These are phyloP conservation scores for Natator depressus DNA, from an alignment of 2,113 vertebrate species.

Conservation along the genomic window DNA sequence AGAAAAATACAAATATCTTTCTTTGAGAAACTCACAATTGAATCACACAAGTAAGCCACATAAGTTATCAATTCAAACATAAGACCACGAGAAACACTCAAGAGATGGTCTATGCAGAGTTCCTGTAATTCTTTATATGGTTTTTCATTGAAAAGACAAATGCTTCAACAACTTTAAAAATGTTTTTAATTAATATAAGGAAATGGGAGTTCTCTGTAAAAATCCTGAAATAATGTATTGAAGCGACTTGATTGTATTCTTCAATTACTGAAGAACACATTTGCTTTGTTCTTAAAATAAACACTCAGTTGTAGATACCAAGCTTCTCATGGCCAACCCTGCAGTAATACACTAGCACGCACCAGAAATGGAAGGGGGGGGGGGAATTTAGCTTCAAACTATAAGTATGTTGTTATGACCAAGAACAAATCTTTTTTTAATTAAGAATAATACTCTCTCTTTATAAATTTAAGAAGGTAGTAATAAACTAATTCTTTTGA, in stretches of 20 bases:
- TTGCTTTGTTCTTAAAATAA: background rate
- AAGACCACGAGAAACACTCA: background rate
- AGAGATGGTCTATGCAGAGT: background rate
- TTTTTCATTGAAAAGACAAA: background rate
- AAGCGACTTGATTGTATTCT: background rate
- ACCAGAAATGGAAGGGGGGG: background rate
- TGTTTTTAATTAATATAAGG: background rate
- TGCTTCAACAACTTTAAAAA: background rate
- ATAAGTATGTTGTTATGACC: background rate
- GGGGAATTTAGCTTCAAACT: background rate
- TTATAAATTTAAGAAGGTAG: background rate
- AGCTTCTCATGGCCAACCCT: background rate
- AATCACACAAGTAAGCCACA: background rate
- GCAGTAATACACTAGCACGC: no score
- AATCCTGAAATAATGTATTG: background rate
- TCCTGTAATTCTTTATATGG: background rate
- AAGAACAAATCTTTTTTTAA: background rate
- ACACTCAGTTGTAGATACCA: background rate
- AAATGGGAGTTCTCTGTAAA: background rate
- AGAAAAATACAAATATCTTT: background rate
- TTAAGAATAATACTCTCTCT: background rate
- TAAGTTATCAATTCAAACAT: background rate
- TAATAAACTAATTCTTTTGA: background rate
- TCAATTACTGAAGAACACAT: background rate
- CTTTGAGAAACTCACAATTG: background rate